Conservation (phyloP, 2,888 invertebrate genomes). For the Megalurothrips usitatus region DNA sequence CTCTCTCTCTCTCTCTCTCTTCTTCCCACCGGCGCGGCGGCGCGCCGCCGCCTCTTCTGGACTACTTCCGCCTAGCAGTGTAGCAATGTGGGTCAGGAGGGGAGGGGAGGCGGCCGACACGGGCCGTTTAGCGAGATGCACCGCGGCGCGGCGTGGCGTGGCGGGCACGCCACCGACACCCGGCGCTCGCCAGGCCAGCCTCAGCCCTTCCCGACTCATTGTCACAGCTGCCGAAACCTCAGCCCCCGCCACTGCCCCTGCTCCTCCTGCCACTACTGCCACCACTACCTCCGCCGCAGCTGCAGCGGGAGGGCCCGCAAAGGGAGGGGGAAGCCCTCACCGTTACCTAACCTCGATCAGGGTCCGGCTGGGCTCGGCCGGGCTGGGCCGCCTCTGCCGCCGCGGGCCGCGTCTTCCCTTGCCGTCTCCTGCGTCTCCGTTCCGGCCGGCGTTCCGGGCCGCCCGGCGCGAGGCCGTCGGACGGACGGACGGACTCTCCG, state of each 20-base stretch:
- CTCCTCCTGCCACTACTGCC: background rate
- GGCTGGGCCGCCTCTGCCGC: background rate
- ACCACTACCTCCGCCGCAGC: too few relatives aligned
- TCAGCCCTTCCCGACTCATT: slow-evolving; percentile 1
- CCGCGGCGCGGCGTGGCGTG: slow-evolving; percentile 19
- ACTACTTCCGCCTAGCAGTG: slow-evolving; percentile 33
- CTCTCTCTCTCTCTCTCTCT: background rate
- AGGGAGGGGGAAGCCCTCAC: slow-evolving; percentile 27
- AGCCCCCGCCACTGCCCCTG: background rate
- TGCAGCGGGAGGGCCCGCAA: background rate
- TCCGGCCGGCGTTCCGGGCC: too few relatives aligned
- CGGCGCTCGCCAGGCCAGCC: too few relatives aligned
- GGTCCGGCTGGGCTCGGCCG: background rate
- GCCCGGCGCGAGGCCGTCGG: too few relatives aligned
- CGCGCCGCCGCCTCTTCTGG: slow-evolving; percentile 32
- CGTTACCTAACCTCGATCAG: slow-evolving; percentile 22
- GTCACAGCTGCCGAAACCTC: slow-evolving; percentile 12
- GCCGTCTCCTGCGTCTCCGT: background rate
- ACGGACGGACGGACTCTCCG: too few relatives aligned
- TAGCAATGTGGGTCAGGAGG: background rate
- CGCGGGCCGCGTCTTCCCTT: background rate
- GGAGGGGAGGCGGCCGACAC: background rate
- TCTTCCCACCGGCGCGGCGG: slow-evolving; percentile 29
- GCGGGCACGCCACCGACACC: background rate
- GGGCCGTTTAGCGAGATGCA: slow-evolving; percentile 28